Evolutionary conservation across 2,113 vertebrate genomes (phyloP), one percentile per base, ranked within the genome.

Genomic region (Leptosomus discolor): DNA sequence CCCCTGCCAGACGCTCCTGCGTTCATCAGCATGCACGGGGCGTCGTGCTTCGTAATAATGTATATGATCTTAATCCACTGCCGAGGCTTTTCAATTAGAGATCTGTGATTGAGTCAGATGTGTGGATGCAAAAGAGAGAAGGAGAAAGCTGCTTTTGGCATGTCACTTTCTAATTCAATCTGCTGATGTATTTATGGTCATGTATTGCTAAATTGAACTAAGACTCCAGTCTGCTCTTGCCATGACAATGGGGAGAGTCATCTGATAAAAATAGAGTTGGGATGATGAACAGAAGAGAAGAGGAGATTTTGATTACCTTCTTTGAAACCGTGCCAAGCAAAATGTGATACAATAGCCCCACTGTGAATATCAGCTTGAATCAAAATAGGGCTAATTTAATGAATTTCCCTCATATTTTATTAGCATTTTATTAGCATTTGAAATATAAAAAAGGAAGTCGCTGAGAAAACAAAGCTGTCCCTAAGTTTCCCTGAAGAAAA

Each of bases 171-270:
- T 85, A 92, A 86, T 70, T 90, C 91, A 84, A 89, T 81, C 92
- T 85, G 88, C 92, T 89, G 94, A 87, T 94, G 94, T 89, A 90
- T 97, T 97, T 96, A 79, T 73, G 97, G 88, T 79, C 92, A 91
- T 81, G 95, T 65, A 89, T 75, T 48, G 60, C 91, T 94, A 81
- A 95, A 97, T 50, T 87, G 70, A 69, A 92, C 81, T 23, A 75
- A 70, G 86, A 21, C 75, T 89, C 64, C 75, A 41, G 92, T 26
- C 92, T 23, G 85, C 94, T 93, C 92, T 95, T 77, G 79, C 97
- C 91, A 80, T 94, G 91, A 97, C 91, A 95, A 96, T 94, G 88
- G 91, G 82, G 65, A 96, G 60, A 95, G 76, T 90, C 90, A 94
- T 51, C 92, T 30, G 90, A 94, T 91, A 94, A 91, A 94, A 97